phyloP scores from a whole-genome alignment of 2,888 invertebrate species.

The Didymodactylos carnosus region DNA sequence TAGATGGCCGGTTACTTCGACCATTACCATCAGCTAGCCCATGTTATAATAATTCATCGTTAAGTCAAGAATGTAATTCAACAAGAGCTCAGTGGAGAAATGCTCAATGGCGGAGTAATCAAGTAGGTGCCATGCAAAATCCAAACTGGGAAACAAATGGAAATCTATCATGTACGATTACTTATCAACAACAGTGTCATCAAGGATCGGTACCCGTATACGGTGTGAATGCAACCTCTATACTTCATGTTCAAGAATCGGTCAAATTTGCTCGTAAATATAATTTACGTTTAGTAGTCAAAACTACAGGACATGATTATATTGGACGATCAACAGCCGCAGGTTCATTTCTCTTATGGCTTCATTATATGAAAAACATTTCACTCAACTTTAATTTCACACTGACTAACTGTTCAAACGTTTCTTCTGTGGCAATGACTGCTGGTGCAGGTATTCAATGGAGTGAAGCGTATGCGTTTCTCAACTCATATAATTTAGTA shows the following conservation, averaged over 20 bases:
- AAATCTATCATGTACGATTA: background rate
- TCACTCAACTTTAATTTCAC: background rate
- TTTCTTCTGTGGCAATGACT: background rate
- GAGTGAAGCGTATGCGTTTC: conserved; percentile 11
- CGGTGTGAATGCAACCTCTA: background rate
- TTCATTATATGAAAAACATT: background rate
- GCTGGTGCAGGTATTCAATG: conserved; percentile 13
- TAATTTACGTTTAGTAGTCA: background rate
- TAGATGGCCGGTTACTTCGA: background rate
- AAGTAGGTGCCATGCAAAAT: background rate
- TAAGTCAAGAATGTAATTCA: background rate
- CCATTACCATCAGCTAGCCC: background rate
- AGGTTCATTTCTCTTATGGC: background rate
- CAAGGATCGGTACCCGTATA: background rate
- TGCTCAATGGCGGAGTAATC: background rate
- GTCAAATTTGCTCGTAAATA: background rate
- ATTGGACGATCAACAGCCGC: conserved; percentile 14
- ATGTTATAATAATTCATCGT: background rate
- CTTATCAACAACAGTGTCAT: background rate
- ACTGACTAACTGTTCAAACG: background rate
- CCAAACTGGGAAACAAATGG: background rate
- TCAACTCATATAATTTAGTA: background rate
- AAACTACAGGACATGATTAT: conserved; percentile 12
- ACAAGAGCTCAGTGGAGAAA: background rate
- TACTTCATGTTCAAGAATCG: background rate